Conservation (phyloP, 2,888 invertebrate species). For the Hemicrepidius hirtus region DNA sequence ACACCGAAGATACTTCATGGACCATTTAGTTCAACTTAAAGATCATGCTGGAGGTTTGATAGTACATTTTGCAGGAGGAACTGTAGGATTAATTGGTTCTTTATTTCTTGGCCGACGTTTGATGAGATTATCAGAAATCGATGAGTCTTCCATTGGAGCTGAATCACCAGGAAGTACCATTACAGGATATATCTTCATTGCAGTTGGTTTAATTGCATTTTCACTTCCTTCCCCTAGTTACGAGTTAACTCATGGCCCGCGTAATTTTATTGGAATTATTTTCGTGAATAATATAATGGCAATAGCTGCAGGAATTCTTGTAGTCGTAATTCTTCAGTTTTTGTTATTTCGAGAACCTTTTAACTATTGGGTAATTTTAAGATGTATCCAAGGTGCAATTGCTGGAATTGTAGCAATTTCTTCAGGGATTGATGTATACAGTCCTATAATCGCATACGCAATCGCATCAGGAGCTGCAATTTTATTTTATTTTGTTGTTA, state of each 20-base stretch:
- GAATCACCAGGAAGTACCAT: slow-evolving; percentile 58
- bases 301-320: slow-evolving; percentile 49
- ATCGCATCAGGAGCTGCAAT: slow-evolving; percentile 62
- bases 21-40: slow-evolving; percentile 58
- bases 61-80: slow-evolving; percentile 66
- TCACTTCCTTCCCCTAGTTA: slow-evolving; percentile 54
- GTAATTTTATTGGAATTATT: slow-evolving; percentile 48
- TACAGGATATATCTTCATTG: slow-evolving; percentile 64
- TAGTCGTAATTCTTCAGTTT: slow-evolving; percentile 56
- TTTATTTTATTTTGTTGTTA: slow-evolving; percentile 62
- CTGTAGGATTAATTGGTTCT: slow-evolving; percentile 65
- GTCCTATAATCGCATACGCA: slow-evolving; percentile 61
- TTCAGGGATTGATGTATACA: slow-evolving; percentile 65
- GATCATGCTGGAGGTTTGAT: slow-evolving; percentile 66
- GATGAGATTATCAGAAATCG: slow-evolving; percentile 64
- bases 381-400: slow-evolving; percentile 67
- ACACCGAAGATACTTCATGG: slow-evolving; percentile 56
- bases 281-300: slow-evolving; percentile 56
- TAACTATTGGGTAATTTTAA: slow-evolving; percentile 67
- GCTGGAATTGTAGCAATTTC: slow-evolving; percentile 66
- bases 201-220: slow-evolving; percentile 64
- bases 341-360: slow-evolving; percentile 59
- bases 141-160: slow-evolving; percentile 65
- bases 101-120: slow-evolving; percentile 67
- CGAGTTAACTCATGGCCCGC: slow-evolving; percentile 38